Percentiles rank a stretch among this genome's conserved stretches.
phyloP scores from a whole-genome alignment of 2,888 invertebrate genomes.

The Neoitamus cyanurus region DNA sequence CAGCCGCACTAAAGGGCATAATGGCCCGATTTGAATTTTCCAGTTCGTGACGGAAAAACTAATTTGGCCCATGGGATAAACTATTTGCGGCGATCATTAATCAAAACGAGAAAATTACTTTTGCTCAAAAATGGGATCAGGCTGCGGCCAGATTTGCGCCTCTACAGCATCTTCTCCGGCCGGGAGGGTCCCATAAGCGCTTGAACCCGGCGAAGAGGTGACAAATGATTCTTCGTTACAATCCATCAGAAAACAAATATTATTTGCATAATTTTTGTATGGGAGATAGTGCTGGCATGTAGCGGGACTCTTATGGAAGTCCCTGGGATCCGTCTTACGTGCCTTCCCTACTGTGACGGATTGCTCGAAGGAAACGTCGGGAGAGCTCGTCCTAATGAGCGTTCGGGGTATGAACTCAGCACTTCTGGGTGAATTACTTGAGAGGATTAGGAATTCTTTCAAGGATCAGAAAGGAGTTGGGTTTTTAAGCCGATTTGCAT shows the following conservation, averaged over 20 bases:
- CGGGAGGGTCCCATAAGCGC: too few relatives aligned
- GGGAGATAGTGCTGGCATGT: background rate
- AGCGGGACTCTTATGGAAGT: background rate
- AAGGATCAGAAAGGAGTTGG: constrained; percentile 1
- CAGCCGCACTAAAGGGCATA: background rate
- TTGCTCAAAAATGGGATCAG: background rate
- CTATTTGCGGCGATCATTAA: constrained; percentile 19
- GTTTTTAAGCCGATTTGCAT: background rate
- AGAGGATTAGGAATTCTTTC: constrained; percentile 16
- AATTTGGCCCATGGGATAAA: background rate
- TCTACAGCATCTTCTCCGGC: background rate
- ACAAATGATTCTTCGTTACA: background rate
- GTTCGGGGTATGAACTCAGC: background rate
- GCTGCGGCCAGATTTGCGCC: background rate
- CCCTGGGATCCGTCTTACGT: background rate
- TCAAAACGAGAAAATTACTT: background rate
- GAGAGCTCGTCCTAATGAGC: background rate
- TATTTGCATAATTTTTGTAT: constrained; percentile 13
- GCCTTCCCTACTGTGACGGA: background rate
- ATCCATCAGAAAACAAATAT: constrained; percentile 18
- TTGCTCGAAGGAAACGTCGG: background rate
- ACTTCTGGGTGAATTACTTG: background rate
- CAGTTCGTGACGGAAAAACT: constrained; percentile 12
- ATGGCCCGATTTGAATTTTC: constrained; percentile 15
- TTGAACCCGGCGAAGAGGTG: too few relatives aligned